Conservation (phyloP, 1,140 invertebrate species). For the Dendrolimus kikuchii region DNA sequence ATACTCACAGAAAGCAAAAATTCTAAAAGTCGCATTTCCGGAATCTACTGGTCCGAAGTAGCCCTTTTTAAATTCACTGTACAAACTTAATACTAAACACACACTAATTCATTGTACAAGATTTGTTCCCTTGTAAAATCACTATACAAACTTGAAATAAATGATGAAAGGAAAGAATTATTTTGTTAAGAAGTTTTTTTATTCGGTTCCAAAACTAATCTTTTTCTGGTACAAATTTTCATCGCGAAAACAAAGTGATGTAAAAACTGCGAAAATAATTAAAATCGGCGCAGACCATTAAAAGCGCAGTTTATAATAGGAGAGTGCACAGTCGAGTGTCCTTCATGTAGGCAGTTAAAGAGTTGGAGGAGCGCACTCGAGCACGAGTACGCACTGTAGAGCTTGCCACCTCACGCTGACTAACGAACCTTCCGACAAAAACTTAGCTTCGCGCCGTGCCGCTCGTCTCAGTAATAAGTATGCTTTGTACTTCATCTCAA, state of each 20-base stretch:
- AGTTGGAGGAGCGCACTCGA: slow-evolving; percentile 66
- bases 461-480: slow-evolving; percentile 5
- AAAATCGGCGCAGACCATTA: slow-evolving; percentile 68
- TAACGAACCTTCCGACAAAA: slow-evolving; percentile 63
- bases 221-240: no score
- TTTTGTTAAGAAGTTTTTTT: no score
- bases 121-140: no score
- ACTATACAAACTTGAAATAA: no score
- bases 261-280: slow-evolving; percentile 61
- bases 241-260: slow-evolving; percentile 17
- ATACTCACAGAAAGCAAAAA: no score
- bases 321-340: slow-evolving; percentile 62
- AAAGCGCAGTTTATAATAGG: slow-evolving; percentile 71
- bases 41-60: no score
- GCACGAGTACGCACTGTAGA: slow-evolving; percentile 56
- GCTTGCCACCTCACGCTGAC: slow-evolving; percentile 53
- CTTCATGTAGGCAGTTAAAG: slow-evolving; percentile 72
- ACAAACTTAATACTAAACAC: no score
- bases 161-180: no score
- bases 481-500: slow-evolving; percentile 26
- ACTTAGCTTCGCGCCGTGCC: slow-evolving; percentile 22
- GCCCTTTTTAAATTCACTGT: no score
- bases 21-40: no score
- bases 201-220: no score
- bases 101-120: no score